Conservation (phyloP, 2,113 vertebrate genomes). For the Silurus glanis region DNA sequence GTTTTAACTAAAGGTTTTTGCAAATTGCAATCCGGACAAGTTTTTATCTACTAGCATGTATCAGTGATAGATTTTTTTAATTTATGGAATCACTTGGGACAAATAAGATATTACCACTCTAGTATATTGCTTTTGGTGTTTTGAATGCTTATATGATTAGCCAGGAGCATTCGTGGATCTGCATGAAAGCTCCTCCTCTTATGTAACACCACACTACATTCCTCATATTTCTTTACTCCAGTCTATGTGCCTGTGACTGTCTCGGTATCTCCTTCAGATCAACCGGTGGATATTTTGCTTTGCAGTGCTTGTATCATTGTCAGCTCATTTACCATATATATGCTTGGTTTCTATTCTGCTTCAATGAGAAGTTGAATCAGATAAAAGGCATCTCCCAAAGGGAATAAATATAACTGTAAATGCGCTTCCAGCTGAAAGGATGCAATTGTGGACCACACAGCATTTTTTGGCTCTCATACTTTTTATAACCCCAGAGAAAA, state of each 20-base stretch:
- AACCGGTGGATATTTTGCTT: not conserved
- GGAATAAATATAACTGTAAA: not conserved
- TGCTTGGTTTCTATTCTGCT: conserved; percentile 14
- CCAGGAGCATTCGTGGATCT: not conserved
- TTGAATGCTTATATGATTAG: not conserved
- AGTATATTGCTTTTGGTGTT: not conserved
- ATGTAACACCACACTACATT: not conserved
- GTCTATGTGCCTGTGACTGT: not conserved
- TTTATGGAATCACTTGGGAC: not conserved
- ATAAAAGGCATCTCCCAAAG: not conserved
- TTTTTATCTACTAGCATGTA: not conserved
- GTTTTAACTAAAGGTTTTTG: not conserved
- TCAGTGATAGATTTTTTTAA: not conserved
- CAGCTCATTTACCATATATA: not conserved
- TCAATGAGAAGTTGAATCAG: not conserved
- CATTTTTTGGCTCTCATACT: not conserved
- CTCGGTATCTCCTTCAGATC: not conserved
- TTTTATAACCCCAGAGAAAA: not conserved
- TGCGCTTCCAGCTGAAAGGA: not conserved
- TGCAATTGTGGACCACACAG: not conserved
- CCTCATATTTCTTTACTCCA: not conserved
- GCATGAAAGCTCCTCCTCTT: not conserved
- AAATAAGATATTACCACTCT: not conserved
- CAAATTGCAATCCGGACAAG: not conserved
- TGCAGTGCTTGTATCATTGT: not conserved